Evolutionary conservation across 2,113 vertebrate species (phyloP), one percentile per base, ranked within the genome.

Genomic region (Ascaphus truei): DNA sequence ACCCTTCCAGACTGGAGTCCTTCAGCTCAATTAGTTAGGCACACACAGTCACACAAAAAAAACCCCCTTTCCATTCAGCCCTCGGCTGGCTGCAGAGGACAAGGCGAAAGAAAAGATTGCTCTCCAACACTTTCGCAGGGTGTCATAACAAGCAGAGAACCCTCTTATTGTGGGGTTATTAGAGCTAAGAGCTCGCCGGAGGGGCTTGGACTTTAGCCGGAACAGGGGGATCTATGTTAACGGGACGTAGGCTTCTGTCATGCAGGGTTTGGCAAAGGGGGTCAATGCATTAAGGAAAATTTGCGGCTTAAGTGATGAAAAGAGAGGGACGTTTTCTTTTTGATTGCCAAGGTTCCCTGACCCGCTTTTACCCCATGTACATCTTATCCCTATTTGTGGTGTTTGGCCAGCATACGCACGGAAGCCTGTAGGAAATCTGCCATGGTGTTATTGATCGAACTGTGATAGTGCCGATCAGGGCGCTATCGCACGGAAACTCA

Each of bases 21-120:
- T 90, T 83, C 88, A 90, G 87, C 77, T 89, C 88, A 88, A 88
- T 90, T 90, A 90, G 88, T 81, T 84, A 90, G 80, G 81, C 79
- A 83, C 80, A 81, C 80, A 79, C 76, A 47, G 81, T 78, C 78
- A 71, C 60, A 81, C 73, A 80, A 76, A 84, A 84, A 83, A 67
- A 81, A 79, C 73, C n/a, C n/a, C n/a, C n/a, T n/a, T 66, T 57
- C 67, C 63, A 73, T 82, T 80, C 76, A 75, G 69, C 62, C 47
- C 78, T 76, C 62, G 81, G 75, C 80, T 76, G 76, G 82, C 80
- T 63, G 80, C 15, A 73, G 77, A 80, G 77, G 79, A 83, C 80
- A 79, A 78, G 81, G 74, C 74, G 12, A 73, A 81, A 79, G 79
- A 84, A 84, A 76, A 62, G 84, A 76, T 73, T 75, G 77, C 72